These are phyloP conservation scores for Lathronympha strigana DNA, from an alignment of 2,888 invertebrate species.

Conservation along the genomic window DNA sequence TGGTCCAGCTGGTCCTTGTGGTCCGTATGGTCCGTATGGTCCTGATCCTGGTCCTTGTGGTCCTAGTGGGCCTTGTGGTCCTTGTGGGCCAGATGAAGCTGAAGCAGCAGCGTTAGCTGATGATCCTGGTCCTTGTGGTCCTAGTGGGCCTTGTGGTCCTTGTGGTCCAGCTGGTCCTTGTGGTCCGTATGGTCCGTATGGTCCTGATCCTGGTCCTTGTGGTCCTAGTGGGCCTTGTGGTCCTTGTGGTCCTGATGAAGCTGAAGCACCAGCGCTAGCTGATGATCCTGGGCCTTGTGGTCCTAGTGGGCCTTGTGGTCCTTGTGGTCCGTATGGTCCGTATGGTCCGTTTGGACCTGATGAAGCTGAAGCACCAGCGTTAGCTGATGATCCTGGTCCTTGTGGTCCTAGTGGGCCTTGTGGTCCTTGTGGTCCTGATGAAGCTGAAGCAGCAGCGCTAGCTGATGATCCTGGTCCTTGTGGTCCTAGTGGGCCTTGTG, in stretches of 20 bases:
- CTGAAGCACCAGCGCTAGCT: conserved; percentile 37
- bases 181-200: conserved; percentile 4
- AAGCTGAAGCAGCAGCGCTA: too few species aligned
- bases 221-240: conserved; percentile 27
- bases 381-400: conserved; percentile 10
- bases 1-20: conserved; percentile 22
- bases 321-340: neutral
- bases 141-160: neutral
- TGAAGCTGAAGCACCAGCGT: conserved; percentile 14
- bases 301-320: neutral
- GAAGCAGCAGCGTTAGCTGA: conserved; percentile 30
- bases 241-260: conserved; percentile 25
- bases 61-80: conserved; percentile 35
- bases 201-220: conserved; percentile 10
- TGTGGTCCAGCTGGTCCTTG: neutral
- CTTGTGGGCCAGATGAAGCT: conserved; percentile 5
- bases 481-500: conserved; percentile 38
- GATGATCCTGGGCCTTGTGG: conserved; percentile 27
- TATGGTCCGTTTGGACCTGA: neutral
- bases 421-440: conserved; percentile 4
- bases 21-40: neutral
- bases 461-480: conserved; percentile 24
- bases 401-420: neutral
- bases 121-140: conserved; percentile 10
- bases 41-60: conserved; percentile 10